Conservation (phyloP, 2,888 invertebrate genomes). For the Sicus ferrugineus region DNA sequence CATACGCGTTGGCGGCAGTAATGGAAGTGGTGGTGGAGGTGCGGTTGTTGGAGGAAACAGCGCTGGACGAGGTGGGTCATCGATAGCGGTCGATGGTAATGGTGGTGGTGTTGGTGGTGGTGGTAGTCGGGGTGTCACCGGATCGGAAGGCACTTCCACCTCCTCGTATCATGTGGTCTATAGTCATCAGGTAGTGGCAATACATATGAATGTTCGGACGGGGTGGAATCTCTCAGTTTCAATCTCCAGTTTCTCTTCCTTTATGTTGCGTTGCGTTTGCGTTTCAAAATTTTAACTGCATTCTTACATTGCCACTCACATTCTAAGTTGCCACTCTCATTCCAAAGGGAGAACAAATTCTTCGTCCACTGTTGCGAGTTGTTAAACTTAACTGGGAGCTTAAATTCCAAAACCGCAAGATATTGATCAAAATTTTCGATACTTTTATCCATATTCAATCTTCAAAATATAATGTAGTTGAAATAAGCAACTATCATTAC, state of each 20-base stretch:
- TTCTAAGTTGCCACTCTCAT: conserved; percentile 2
- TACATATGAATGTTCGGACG: conserved; percentile 29
- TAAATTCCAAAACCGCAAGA: no score
- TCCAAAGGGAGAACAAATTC: no score
- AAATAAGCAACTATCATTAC: no score
- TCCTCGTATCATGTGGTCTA: conserved; percentile 51
- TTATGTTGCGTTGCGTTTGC: conserved; percentile 25
- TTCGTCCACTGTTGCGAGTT: no score
- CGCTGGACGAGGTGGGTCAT: conserved; percentile 58
- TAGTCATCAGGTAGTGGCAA: conserved; percentile 61
- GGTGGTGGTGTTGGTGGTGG: conserved; percentile 37
- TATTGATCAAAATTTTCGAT: no score
- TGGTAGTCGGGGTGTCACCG: conserved; percentile 38
- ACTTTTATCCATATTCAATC: no score
- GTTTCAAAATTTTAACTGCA: conserved; percentile 22
- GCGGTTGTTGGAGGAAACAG: conserved; percentile 36
- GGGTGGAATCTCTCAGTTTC: conserved; percentile 20
- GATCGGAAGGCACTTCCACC: conserved; percentile 28
- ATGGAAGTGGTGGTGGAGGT: conserved; percentile 39
- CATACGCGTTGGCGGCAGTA: conserved; percentile 41
- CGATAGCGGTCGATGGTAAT: conserved; percentile 40
- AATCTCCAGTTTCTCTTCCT: conserved; percentile 16
- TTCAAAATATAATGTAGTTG: no score
- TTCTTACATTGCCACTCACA: conserved; percentile 26
- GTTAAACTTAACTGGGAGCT: no score